Evolutionary conservation across 1,140 invertebrate genomes (phyloP), one percentile per base, ranked within the genome.

Genomic region (Riptortus pedestris): DNA sequence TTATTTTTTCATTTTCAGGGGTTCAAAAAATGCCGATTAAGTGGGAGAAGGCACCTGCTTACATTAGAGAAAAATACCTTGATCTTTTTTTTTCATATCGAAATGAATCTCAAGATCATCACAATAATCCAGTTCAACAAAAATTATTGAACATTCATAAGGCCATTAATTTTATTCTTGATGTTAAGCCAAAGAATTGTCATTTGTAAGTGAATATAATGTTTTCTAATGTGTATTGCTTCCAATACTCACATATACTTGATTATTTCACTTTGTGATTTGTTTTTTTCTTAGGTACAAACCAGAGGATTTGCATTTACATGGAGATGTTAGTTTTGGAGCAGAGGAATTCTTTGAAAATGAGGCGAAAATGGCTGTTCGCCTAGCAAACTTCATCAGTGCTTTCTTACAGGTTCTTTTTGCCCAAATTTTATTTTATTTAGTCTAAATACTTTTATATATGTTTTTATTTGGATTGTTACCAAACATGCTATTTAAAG

Each of bases 341-440:
- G 87, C 87, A 0, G 82, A 92, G 67, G 84, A 87, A 64, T 93
- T 93, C 74, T 94, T 94, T 73, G 86, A 91, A 71, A 93, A 94
- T 72, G 90, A 96, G 79, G 95, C 94, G 4, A 88, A 93, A 75
- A 96, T 95, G 85, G 96, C 94, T 1, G 79, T 96, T 9, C 80
- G 95, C 61, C 77, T 98, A 60, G 89, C 95, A 0, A 96, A 98
- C 74, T 98, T 98, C 72, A 87, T 96, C 58, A 93, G 91, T 72
- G 87, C 88, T 18, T 97, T 96, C 74, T 75, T 96, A 65, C 94
- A 97, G 81, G 83, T 89, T 73, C 26, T 61, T 47, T 45, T 43
- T 55, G n/a, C 12, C 14, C 24, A 16, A 9, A 38, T 61, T 28
- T 7, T 58, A 12, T 24, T n/a, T 24, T 16, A 38, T 38, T 38